These are phyloP conservation scores for Philopedon plagiatum DNA, from an alignment of 2,888 invertebrate genomes.

Conservation along the genomic window DNA sequence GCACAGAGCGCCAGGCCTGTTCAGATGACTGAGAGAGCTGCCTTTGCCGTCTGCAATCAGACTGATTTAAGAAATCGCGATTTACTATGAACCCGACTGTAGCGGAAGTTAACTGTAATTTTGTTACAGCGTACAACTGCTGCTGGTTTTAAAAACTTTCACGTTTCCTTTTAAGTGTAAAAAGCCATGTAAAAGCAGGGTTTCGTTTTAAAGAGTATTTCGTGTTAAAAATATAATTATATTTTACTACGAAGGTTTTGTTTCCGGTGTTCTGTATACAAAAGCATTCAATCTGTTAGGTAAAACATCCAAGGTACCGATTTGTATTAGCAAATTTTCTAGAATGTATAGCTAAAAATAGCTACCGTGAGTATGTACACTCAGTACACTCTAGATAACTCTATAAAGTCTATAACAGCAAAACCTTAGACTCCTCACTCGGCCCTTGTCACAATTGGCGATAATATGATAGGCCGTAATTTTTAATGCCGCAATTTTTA, in stretches of 20 bases:
- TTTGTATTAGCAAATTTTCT: too few species aligned
- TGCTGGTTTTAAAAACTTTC: conserved; percentile 44
- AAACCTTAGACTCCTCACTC: too few species aligned
- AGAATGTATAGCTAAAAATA: too few species aligned
- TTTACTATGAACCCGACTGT: conserved; percentile 44
- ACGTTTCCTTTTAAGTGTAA: conserved; percentile 46
- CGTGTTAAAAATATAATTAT: conserved; percentile 41
- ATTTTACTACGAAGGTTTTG: neutral
- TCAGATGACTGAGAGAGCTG: conserved; percentile 41
- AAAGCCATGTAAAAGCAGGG: conserved; percentile 42
- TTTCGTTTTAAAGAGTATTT: conserved; percentile 37
- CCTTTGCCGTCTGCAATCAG: conserved; percentile 49
- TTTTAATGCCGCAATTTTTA: too few species aligned
- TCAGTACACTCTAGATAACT: too few species aligned
- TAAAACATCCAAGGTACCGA: too few species aligned
- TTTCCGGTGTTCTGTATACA: neutral
- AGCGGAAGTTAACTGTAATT: conserved; percentile 39
- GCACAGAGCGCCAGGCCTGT: conserved; percentile 53
- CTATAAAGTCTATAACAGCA: too few species aligned
- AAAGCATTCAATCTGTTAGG: too few species aligned
- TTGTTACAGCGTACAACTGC: conserved; percentile 41
- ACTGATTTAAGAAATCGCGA: conserved; percentile 50
- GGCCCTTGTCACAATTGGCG: too few species aligned
- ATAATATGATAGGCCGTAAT: too few species aligned
- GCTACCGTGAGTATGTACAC: too few species aligned